These are phyloP conservation scores for Manis crassicaudata DNA, from an alignment of 2,797 vertebrate genomes.

Conservation along the genomic window DNA sequence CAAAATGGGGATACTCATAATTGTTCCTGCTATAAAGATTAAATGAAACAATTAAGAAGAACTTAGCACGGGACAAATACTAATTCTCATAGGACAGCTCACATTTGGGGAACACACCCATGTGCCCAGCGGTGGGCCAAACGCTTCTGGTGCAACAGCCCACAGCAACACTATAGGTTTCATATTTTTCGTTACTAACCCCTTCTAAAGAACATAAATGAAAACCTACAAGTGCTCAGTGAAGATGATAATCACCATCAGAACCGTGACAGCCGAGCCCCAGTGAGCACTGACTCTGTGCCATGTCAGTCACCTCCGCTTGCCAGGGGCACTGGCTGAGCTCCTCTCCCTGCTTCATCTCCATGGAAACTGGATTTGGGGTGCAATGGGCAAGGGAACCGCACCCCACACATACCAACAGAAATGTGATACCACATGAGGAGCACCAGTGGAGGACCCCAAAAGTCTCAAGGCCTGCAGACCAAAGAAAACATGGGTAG, in stretches of 20 bases:
- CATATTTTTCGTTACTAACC: accelerated
- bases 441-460: not conserved
- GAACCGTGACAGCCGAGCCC: not conserved
- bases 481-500: not conserved
- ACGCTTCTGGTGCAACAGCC: not conserved
- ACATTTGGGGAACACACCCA: accelerated
- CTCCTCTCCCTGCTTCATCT: not conserved
- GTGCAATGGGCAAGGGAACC: accelerated
- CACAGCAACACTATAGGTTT: not conserved
- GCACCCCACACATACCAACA: not conserved
- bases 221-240: not conserved
- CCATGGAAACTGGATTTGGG: not conserved
- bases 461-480: not conserved
- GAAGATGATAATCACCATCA: not conserved
- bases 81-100: not conserved
- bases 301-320: not conserved
- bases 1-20: not conserved
- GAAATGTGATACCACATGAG: not conserved
- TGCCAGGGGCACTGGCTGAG: not conserved
- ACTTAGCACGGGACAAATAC: accelerated
- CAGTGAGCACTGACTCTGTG: not conserved
- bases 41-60: not conserved
- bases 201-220: not conserved
- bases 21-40: not conserved
- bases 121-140: not conserved